phyloP scores from a whole-genome alignment of 1,140 invertebrate genomes.

The Gryllus bimaculatus region DNA sequence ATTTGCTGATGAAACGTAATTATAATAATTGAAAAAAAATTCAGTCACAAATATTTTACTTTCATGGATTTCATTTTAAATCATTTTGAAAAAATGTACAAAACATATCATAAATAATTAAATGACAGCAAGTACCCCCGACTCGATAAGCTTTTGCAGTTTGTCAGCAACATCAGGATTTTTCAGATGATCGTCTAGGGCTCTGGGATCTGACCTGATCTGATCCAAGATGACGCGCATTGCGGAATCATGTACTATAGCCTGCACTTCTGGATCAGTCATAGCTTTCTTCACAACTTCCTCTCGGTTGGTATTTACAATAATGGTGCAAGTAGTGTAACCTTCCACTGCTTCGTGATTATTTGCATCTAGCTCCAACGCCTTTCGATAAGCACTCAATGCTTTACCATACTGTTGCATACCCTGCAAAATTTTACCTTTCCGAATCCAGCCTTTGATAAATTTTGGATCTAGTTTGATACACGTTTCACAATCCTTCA shows the following conservation, averaged over 20 bases:
- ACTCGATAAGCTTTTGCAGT: constrained; percentile 92
- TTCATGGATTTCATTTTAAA: no score
- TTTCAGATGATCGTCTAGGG: constrained; percentile 89
- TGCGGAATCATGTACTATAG: constrained; percentile 93
- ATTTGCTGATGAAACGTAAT: no score
- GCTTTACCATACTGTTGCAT: constrained; percentile 92
- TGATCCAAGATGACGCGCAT: constrained; percentile 98
- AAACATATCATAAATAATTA: no score
- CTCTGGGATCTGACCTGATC: constrained; percentile 91
- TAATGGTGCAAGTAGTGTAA: constrained; percentile 75
- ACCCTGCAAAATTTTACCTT: constrained; percentile 86
- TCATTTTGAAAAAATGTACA: no score
- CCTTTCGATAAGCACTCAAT: constrained; percentile 83
- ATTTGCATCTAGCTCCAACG: constrained; percentile 84
- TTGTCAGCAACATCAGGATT: constrained; percentile 95
- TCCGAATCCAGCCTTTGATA: constrained; percentile 95
- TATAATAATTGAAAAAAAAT: no score
- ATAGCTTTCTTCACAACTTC: constrained; percentile 90
- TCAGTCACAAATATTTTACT: no score
- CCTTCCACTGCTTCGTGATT: constrained; percentile 89
- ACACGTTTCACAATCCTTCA: constrained; percentile 95
- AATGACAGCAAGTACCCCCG: constrained; percentile 63
- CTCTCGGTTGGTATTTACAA: constrained; percentile 80
- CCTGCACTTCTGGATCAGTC: constrained; percentile 95
- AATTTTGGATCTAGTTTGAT: constrained; percentile 92